Percentiles rank a stretch among this genome's conserved stretches.
Evolutionary conservation across 1,140 invertebrate genomes (phyloP).

Genomic region (Rhopalosiphum maidis): DNA sequence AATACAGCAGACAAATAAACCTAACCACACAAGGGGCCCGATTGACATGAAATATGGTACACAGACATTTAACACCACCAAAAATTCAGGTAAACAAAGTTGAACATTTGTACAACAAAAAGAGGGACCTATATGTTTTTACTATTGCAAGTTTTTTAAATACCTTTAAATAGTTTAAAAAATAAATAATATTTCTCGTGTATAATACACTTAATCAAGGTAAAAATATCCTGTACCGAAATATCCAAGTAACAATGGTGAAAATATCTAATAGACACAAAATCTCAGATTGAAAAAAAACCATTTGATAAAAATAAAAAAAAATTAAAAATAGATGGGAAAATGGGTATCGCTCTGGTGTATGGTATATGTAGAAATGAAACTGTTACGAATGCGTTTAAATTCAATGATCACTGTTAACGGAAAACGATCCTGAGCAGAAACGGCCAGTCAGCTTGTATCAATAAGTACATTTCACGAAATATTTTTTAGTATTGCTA

Average conservation of each 20-base stretch:
- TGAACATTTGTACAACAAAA: neutral
- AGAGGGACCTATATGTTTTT: neutral
- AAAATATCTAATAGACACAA: no score
- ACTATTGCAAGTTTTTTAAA: neutral
- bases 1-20: neutral
- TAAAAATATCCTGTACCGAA: neutral
- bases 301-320: neutral
- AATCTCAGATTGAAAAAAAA: neutral
- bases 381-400: no score
- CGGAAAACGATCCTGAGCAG: no score
- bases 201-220: neutral
- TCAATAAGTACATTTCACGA: no score
- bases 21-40: neutral
- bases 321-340: no score
- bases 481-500: no score
- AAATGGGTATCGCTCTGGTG: no score
- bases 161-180: neutral
- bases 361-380: no score
- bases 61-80: neutral
- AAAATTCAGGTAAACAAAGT: neutral
- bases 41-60: neutral
- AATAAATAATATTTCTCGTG: neutral
- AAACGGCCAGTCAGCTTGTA: no score
- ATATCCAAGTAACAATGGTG: no score
- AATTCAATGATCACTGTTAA: no score